Conservation (phyloP, 1,140 invertebrate species). For the Neelides sp. region DNA sequence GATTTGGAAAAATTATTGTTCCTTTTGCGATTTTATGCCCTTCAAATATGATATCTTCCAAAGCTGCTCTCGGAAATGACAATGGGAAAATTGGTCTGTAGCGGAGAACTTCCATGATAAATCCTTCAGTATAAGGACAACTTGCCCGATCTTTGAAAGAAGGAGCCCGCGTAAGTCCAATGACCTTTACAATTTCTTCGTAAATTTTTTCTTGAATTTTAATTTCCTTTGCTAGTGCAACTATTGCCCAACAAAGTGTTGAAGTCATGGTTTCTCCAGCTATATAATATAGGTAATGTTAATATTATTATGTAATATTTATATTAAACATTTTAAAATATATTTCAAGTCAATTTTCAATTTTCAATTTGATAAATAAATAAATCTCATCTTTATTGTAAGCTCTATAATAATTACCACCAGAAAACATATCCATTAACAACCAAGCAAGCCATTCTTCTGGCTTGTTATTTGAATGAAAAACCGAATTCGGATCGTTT, state of each 20-base stretch:
- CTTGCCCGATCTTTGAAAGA: conserved; percentile 1
- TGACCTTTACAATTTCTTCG: neutral
- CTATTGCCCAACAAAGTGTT: neutral
- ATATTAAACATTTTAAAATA: no score
- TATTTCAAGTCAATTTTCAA: no score
- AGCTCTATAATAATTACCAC: no score
- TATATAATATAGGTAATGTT: neutral
- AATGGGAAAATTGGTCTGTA: conserved; percentile 7
- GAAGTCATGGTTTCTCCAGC: neutral
- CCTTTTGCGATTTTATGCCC: conserved; percentile 35
- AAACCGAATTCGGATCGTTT: conserved; percentile 2
- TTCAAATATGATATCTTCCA: conserved; percentile 25
- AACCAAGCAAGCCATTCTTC: neutral
- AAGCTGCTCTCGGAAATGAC: neutral
- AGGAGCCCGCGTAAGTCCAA: neutral
- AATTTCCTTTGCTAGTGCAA: neutral
- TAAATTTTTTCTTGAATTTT: neutral
- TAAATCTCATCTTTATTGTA: no score
- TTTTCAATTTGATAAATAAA: no score
- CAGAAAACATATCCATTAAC: neutral
- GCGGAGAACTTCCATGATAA: conserved; percentile 14
- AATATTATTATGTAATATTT: neutral
- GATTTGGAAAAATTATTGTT: conserved; percentile 35
- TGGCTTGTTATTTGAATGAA: no score
- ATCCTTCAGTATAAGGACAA: conserved; percentile 19